A percentile compares a stretch with the other conserved stretches of the same genome.
phyloP scores from a whole-genome alignment of 2,797 vertebrate genomes.

The Sciaenops ocellatus region DNA sequence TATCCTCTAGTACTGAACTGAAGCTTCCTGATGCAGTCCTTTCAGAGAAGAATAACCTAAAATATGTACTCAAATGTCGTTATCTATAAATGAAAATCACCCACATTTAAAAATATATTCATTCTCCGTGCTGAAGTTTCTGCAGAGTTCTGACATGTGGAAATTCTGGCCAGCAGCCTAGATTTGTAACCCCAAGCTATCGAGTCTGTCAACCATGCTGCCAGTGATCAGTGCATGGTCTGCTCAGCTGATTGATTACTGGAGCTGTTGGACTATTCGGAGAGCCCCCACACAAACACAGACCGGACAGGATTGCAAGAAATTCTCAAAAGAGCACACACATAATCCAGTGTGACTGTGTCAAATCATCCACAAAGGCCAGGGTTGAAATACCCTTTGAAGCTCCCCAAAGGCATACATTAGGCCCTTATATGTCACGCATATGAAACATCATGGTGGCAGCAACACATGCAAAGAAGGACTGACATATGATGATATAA shows the following conservation, averaged over 20 bases:
- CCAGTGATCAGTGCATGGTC: neutral
- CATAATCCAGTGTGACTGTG: constrained; percentile 42
- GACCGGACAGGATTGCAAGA: constrained; percentile 18
- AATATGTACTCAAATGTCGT: constrained; percentile 1
- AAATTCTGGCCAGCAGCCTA: constrained; percentile 15
- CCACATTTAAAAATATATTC: neutral
- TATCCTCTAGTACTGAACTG: neutral
- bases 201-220: constrained; percentile 22
- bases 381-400: constrained; percentile 54
- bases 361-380: constrained; percentile 59
- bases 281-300: neutral
- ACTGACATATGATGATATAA: neutral
- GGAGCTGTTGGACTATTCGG: constrained; percentile 21
- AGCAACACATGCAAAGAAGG: constrained; percentile 19
- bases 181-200: constrained; percentile 20
- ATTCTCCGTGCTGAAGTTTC: neutral
- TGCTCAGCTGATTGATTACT: constrained; percentile 29
- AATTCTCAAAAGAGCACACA: constrained; percentile 35
- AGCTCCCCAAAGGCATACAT: constrained; percentile 56
- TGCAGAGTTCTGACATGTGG: neutral
- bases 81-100: neutral
- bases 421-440: constrained; percentile 51
- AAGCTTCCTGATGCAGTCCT: neutral
- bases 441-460: constrained; percentile 42
- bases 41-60: neutral